Percentiles rank a stretch among this genome's conserved stretches.
Evolutionary conservation across 2,113 vertebrate genomes (phyloP).

Genomic region (Lota lota): DNA sequence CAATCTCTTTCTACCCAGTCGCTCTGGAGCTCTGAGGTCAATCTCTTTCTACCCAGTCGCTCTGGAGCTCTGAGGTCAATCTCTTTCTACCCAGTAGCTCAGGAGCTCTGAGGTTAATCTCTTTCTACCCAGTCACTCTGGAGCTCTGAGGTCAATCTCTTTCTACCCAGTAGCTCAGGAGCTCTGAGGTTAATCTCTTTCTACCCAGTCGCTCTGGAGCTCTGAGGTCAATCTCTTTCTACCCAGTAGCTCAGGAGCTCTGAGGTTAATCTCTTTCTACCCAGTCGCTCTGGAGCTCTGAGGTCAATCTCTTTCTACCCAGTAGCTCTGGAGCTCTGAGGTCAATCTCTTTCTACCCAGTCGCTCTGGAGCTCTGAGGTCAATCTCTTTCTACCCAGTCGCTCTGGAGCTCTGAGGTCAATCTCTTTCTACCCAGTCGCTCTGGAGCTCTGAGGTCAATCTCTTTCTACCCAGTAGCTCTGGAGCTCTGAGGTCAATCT

Average conservation of each 20-base stretch:
- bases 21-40: constrained; percentile 16
- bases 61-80: background rate
- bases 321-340: too few relatives aligned
- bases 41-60: constrained; percentile 19
- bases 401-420: constrained; percentile 5
- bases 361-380: constrained; percentile 13
- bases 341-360: constrained; percentile 17
- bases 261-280: constrained; percentile 19
- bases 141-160: too few relatives aligned
- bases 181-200: constrained; percentile 16
- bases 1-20: constrained; percentile 21
- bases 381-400: constrained; percentile 22
- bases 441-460: constrained; percentile 16
- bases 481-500: background rate
- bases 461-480: constrained; percentile 8
- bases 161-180: constrained; percentile 6
- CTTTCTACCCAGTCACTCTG: too few relatives aligned
- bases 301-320: background rate
- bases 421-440: constrained; percentile 18
- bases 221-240: constrained; percentile 19
- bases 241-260: background rate
- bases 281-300: constrained; percentile 14
- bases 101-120: too few relatives aligned
- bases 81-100: too few relatives aligned
- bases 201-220: constrained; percentile 10